A percentile compares a stretch with the other conserved stretches of the same genome.
Evolutionary conservation across 2,113 vertebrate species (phyloP).

Genomic region (Centrocercus urophasianus): DNA sequence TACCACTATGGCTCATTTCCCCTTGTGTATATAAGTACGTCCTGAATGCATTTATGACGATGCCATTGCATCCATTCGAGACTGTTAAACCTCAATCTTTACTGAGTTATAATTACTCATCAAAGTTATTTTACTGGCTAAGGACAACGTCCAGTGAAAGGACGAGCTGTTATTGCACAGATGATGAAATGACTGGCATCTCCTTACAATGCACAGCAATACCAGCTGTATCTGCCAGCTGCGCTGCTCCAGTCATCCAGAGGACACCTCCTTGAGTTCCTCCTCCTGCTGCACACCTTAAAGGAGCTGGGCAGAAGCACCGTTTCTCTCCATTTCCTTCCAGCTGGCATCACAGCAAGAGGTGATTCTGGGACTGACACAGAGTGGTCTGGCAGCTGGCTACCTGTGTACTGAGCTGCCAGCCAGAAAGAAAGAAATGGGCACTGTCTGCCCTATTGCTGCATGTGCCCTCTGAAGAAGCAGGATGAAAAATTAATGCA

Average conservation of each 20-base stretch:
- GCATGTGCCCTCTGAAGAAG: neutral
- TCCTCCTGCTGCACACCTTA: neutral
- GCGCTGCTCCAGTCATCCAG: neutral
- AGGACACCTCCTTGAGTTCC: neutral
- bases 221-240: neutral
- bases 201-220: neutral
- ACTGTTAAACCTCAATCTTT: neutral
- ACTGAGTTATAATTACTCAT: neutral
- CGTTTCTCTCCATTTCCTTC: neutral
- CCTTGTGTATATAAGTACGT: neutral
- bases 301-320: neutral
- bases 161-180: neutral
- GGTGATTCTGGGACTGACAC: accelerated
- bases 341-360: neutral
- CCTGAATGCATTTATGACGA: neutral
- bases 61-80: neutral
- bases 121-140: neutral
- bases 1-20: neutral
- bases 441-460: neutral
- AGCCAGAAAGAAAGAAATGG: neutral
- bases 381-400: neutral
- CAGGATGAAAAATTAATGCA: neutral
- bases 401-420: accelerated
- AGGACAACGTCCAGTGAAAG: neutral
- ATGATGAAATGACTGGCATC: neutral